Conservation (phyloP, 2,888 invertebrate species). For the Sicus ferrugineus region DNA sequence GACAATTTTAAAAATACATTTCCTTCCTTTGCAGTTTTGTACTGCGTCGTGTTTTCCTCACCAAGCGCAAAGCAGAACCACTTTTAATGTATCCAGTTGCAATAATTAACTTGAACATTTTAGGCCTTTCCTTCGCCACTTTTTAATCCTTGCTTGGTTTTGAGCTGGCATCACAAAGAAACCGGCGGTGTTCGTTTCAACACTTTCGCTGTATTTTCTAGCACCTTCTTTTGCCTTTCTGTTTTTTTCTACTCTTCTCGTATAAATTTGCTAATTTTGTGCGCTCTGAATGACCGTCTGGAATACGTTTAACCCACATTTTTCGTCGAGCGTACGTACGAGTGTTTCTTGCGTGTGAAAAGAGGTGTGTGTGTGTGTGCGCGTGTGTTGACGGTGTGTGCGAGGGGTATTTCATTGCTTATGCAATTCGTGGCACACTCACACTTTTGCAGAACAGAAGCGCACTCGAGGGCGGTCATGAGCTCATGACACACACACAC, state of each 20-base stretch:
- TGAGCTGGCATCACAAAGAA: constrained; percentile 1
- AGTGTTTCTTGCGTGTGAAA: constrained; percentile 10
- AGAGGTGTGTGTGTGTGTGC: background rate
- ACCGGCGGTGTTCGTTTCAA: background rate
- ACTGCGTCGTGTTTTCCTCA: too few relatives aligned
- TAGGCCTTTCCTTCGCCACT: background rate
- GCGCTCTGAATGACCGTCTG: constrained; percentile 26
- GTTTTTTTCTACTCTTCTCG: background rate
- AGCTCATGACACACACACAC: background rate
- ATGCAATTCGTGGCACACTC: constrained; percentile 1
- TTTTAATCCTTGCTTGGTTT: background rate
- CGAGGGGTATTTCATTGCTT: constrained; percentile 18
- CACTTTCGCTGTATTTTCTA: constrained; percentile 11
- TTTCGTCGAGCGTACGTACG: constrained; percentile 11
- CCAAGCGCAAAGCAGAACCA: too few relatives aligned
- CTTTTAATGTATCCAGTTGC: too few relatives aligned
- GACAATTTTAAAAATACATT: too few relatives aligned
- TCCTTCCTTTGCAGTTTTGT: too few relatives aligned
- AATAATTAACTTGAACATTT: too few relatives aligned
- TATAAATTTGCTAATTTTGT: constrained; percentile 25
- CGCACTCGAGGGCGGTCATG: background rate
- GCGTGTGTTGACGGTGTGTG: background rate
- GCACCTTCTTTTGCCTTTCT: background rate
- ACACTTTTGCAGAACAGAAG: constrained; percentile 2
- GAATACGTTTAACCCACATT: constrained; percentile 31